Base-by-base conservation (phyloP, 2,888 invertebrate genomes). In the Bellardia bayeri region DNA sequence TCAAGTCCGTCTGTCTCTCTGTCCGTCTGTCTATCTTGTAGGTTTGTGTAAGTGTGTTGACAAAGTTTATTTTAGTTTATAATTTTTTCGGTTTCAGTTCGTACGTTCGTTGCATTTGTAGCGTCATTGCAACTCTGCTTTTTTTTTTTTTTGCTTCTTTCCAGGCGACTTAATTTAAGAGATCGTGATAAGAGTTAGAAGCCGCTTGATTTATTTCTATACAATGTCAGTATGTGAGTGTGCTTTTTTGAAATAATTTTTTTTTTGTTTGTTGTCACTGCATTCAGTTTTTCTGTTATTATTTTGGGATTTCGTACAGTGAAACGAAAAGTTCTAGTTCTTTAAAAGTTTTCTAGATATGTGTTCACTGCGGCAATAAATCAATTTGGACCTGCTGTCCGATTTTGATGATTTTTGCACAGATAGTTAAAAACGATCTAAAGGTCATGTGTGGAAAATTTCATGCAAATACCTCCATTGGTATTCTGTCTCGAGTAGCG, bases 121-220 rank as follows among this genome's bases (percentile, higher is more conserved):
- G 82, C 86, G 72, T 81, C 85, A 64, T 61, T 78, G 82, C 79
- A 85, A 84, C 76, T 87, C 49, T 45, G 45, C 9, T 11, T 45
- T 45, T 45, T 83, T 83, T 81, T 87, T 87, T 80, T 58, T 16
- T 16, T 64, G 40, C 45, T 66, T 13, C 9, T 42, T 78, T 83
- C 54, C 68, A 87, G 88, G 90, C 90, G 88, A 88, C 89, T 90
- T 90, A 93, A 92, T 92, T 92, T 92, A 92, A 91, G 92, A 92
- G 92, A 92, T 92, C 92, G 92, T 92, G 92, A 92, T 92, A 93
- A 92, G 92, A 92, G 90, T 93, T 92, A 92, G 92, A 92, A 92
- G 93, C 92, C 92, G 91, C 92, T 92, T 92, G 92, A 92, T 92
- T 92, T 92, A 92, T 92, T 93, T 92, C 93, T 79, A 82, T 87